These are phyloP conservation scores for Thecophora atra DNA, from an alignment of 2,888 invertebrate species.

Conservation along the genomic window DNA sequence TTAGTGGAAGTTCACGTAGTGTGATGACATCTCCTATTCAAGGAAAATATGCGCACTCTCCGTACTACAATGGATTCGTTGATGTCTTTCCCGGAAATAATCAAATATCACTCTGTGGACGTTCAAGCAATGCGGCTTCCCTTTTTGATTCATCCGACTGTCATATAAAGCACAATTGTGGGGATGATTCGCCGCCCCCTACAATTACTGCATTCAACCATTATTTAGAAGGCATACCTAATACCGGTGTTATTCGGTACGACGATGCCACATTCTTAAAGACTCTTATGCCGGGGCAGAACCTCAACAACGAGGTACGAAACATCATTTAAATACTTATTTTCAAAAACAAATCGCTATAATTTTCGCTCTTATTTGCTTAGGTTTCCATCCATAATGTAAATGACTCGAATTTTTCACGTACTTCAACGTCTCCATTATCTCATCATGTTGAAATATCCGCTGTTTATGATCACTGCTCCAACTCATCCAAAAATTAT, in stretches of 20 bases:
- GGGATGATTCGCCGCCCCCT: slow-evolving; percentile 65
- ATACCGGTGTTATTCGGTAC: slow-evolving; percentile 63
- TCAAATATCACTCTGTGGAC: slow-evolving; percentile 40
- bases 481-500: slow-evolving; percentile 51
- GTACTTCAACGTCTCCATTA: slow-evolving; percentile 59
- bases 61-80: slow-evolving; percentile 63
- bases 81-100: slow-evolving; percentile 56
- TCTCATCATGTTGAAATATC: slow-evolving; percentile 66
- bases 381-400: slow-evolving; percentile 66
- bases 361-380: neutral
- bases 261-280: slow-evolving; percentile 64
- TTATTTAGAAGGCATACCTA: slow-evolving; percentile 64
- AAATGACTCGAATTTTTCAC: slow-evolving; percentile 64
- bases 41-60: slow-evolving; percentile 62
- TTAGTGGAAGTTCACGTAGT: slow-evolving; percentile 27
- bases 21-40: slow-evolving; percentile 50
- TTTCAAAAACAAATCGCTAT: neutral
- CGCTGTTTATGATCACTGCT: slow-evolving; percentile 58
- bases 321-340: neutral
- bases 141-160: slow-evolving; percentile 53
- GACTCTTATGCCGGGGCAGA: slow-evolving; percentile 66
- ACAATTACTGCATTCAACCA: slow-evolving; percentile 63
- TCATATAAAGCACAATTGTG: slow-evolving; percentile 59
- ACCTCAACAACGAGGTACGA: slow-evolving; percentile 65
- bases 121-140: slow-evolving; percentile 47